Base-by-base conservation (phyloP, 92 coral and sea anemone genomes). In the Epizoanthus scotinus region DNA sequence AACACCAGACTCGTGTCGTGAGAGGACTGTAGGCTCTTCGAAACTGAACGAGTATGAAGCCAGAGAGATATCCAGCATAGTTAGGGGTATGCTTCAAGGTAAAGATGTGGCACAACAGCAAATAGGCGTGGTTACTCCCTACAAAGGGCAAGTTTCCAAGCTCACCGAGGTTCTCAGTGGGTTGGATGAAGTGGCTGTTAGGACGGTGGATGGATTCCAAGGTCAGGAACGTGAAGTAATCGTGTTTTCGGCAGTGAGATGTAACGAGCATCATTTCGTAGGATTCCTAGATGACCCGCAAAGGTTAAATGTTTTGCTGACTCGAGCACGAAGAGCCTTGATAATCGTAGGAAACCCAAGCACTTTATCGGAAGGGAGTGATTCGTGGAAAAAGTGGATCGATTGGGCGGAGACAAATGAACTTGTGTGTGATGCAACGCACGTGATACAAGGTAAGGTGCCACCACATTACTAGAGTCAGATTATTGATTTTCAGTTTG, bases 171-270 rank as follows among this genome's bases (percentile, higher is more conserved):
- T 86, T 54, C 54, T 70, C 0, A 81, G 74, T 13, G 40, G 64
- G 47, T 71, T 81, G 57, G 84, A n/a, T 13, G 70, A 65, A 62
- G 77, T 91, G 29, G 81, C 95, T 0, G 84, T 91, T 64, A 89
- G 95, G 75, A 91, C 90, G 27, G 95, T 91, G 29, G 95, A 91
- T 63, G 95, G 95, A 6, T 91, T 91, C 67, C 95, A 91, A 81
- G 95, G 95, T 17, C 95, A 91, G 69, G 95, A 91, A 40, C 95
- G 95, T 31, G 95, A 91, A 34, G 86, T 91, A 8, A 91, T 91
- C 49, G 92, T 86, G 62, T 91, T 91, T 62, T 89, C 95, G 47
- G 95, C 95, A 55, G 95, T 91, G 78, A 88, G 95, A 36, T 91
- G 93, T 12, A 91, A 90, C 83, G 95, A 89, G 34, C 93, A 83